Base-by-base conservation (phyloP, 2,797 vertebrate species). In the Etheostoma nigrum region DNA sequence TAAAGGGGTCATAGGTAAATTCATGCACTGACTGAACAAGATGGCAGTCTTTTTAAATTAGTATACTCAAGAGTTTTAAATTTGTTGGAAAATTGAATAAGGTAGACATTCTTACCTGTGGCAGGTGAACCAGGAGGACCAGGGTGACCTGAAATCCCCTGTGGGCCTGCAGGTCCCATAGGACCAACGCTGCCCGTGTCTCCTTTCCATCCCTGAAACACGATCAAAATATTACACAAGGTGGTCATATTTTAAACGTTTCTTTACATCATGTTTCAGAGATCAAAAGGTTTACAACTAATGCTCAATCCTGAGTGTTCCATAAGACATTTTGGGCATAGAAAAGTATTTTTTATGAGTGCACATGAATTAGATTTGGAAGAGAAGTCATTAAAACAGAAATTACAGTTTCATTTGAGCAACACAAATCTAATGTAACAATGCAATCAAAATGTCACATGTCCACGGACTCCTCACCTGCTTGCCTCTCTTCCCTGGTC, bases 401-500 rank as follows among this genome's bases (percentile, higher is more conserved):
- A 44, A 47, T 18, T 36, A 57, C 21, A 5, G 58, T 63, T 15
- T 11, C 1, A 45, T 52, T 11, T 54, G 7, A 23, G 49, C 9
- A 33, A 60, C 23, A 36, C 18, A 74, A 19, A 61, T 33, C 0
- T 53, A 15, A 36, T 11, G n/a, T 15, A 67, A 36, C 15, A 58
- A n/a, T 13, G 30, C 7, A 64, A 45, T 27, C 3, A 65, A n/a
- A 52, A 54, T 45, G 16, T 52, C 25, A 53, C 52, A 63, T 57
- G 52, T 2, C 25, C 42, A 51, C 3, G 4, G 67, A 42, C 72
- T 74, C 42, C 90, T 88, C 93, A 99, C 98, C 94, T 97, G 97
- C 93, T 99, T 99, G 70, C 98, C 98, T 94, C 98, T 94, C 91
- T 99, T 99, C 65, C 98, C 98, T 15, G 98, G 98, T 89, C 97